Evolutionary conservation across 1,140 invertebrate species (phyloP), one percentile per base, ranked within the genome.

Genomic region (Drosophila mayri): DNA sequence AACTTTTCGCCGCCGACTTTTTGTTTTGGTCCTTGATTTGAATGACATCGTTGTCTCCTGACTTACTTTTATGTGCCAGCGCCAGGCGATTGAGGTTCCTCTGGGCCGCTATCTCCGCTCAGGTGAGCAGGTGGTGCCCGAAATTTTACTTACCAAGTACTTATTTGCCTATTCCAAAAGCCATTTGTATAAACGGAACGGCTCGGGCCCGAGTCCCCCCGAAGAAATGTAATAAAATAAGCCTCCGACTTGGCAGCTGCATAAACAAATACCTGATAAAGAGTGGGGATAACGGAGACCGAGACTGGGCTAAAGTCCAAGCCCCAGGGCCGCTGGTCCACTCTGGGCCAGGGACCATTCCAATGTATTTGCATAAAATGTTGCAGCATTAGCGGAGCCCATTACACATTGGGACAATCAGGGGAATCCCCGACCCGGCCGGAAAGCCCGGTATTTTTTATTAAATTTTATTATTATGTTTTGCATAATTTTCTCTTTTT

Each of bases 121-220:
- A 28, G 25, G 43, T 35, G 32, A 43, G 54, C 68, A 85, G 64
- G 67, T 81, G 82, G 59, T 62, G 65, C 40, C 72, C 74, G 57
- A 79, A 88, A 78, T 77, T 78, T 88, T 87, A 88, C 83, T 87
- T 87, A 87, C 84, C 81, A 87, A 87, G 83, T 88, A 88, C 84
- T 87, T 87, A 87, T 88, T 88, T 80, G 83, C 83, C 83, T 74
- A 88, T 87, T 87, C 62, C 63, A 63, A 84, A 88, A 88, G 71
- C 64, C 76, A 87, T 88, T 88, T 67, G 76, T 68, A 76, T 76
- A 77, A 87, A 87, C 66, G 65, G 35, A 64, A 83, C 37, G 49
- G 46, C 64, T 63, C 12, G 18, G 40, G n/a, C 22, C 9, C 28
- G 41, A 59, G 40, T 71, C 64, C 52, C 55, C 35, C 28, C 4